Percentiles rank a stretch among this genome's conserved stretches.
phyloP scores from a whole-genome alignment of 2,888 invertebrate genomes.

The Acanthacorydalis orientalis region DNA sequence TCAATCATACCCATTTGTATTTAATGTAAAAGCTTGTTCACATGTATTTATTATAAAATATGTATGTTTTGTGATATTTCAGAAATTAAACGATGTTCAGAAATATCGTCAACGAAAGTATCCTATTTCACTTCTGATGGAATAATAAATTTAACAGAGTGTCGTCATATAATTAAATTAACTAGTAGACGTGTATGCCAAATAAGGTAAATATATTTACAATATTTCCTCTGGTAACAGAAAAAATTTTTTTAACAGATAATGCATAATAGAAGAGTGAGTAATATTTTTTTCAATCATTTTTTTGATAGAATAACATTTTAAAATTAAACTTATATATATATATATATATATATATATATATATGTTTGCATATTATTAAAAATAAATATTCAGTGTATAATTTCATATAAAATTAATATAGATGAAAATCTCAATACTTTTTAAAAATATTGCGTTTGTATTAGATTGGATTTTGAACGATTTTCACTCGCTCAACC shows the following conservation, averaged over 20 bases:
- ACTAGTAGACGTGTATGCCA: background rate
- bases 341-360: too few species aligned
- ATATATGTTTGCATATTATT: too few species aligned
- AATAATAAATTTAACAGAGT: slow-evolving; percentile 34
- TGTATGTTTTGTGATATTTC: too few species aligned
- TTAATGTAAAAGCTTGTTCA: too few species aligned
- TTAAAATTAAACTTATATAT: too few species aligned
- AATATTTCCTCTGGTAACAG: background rate
- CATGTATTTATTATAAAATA: too few species aligned
- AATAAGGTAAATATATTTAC: background rate
- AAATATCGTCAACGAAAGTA: slow-evolving; percentile 17
- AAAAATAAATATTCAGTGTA: too few species aligned
- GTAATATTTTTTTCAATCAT: background rate
- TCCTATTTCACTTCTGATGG: slow-evolving; percentile 22
- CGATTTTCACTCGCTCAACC: background rate
- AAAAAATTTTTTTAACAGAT: background rate
- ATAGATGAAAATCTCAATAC: too few species aligned
- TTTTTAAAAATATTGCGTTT: too few species aligned
- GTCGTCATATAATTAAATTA: slow-evolving; percentile 13
- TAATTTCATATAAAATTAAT: too few species aligned
- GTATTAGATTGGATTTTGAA: background rate
- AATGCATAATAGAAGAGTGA: background rate
- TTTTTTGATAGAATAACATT: too few species aligned
- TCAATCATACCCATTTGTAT: too few species aligned
- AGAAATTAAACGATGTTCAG: slow-evolving; percentile 10